Conservation (phyloP, 2,113 vertebrate species). For the Trogon surrucura region DNA sequence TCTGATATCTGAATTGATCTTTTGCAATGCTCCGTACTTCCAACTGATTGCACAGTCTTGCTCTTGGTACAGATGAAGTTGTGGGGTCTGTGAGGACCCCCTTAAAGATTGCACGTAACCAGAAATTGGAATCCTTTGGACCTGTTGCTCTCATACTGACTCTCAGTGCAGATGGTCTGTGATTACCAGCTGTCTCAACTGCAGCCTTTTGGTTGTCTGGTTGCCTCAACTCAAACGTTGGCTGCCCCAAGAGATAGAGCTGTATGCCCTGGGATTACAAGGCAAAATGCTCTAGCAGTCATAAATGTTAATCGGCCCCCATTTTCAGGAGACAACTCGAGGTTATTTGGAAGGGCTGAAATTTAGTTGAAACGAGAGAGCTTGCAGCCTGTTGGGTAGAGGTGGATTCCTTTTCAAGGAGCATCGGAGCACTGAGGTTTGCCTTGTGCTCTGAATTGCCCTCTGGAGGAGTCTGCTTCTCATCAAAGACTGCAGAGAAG, state of each 20-base stretch:
- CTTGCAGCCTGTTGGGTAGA: not conserved
- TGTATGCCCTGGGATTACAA: not conserved
- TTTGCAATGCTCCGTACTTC: not conserved
- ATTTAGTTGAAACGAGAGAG: not conserved
- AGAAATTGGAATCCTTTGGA: not conserved
- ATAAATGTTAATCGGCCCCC: not conserved
- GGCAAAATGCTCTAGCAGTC: not conserved
- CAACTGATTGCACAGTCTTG: not conserved
- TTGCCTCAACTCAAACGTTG: not conserved
- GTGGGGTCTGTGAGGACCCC: not conserved
- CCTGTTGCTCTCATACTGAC: not conserved
- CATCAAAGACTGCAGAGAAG: not conserved
- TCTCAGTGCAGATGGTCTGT: not conserved
- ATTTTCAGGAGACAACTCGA: not conserved
- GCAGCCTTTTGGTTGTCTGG: not conserved
- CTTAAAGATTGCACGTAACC: not conserved
- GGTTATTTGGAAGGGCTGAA: not conserved
- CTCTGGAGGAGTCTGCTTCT: not conserved
- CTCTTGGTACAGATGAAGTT: not conserved
- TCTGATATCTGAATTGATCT: not conserved
- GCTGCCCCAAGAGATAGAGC: not conserved
- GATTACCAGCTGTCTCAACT: not conserved
- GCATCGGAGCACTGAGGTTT: not conserved
- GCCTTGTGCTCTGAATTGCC: not conserved
- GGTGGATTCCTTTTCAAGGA: not conserved